Conservation (phyloP, 1,140 invertebrate species). For the Orchestia grillus region DNA sequence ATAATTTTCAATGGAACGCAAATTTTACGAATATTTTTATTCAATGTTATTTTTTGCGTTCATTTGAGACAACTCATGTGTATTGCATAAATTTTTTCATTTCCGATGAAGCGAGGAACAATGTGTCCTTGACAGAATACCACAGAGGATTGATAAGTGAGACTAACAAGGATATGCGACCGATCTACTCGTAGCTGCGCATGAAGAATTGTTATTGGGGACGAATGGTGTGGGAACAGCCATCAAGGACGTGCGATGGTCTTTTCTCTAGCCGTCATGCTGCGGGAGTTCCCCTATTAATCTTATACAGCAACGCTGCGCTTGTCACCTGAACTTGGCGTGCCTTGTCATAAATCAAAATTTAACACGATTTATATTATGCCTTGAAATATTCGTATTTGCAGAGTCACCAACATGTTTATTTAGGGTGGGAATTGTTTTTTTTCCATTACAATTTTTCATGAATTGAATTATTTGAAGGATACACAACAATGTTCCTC, state of each 20-base stretch:
- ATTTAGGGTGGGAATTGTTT: too few species aligned
- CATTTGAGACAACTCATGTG: too few species aligned
- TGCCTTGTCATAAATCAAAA: background rate
- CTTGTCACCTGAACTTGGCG: background rate
- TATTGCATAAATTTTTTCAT: too few species aligned
- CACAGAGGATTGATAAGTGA: background rate
- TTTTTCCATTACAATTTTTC: too few species aligned
- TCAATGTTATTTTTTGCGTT: too few species aligned
- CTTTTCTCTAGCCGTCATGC: background rate
- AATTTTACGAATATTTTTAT: too few species aligned
- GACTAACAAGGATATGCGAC: background rate
- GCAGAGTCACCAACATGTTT: too few species aligned
- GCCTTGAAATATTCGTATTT: too few species aligned
- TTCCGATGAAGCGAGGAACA: too few species aligned
- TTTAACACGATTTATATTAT: background rate
- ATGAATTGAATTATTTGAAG: background rate
- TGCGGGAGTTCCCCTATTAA: background rate
- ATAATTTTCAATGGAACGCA: too few species aligned
- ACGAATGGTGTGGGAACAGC: background rate
- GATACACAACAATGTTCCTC: background rate
- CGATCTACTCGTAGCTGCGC: background rate
- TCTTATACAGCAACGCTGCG: background rate
- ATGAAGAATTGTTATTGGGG: background rate
- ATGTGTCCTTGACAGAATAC: background rate
- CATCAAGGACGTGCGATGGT: background rate